phyloP scores from a whole-genome alignment of 2,797 vertebrate genomes.

The Poeciliopsis presidionis region DNA sequence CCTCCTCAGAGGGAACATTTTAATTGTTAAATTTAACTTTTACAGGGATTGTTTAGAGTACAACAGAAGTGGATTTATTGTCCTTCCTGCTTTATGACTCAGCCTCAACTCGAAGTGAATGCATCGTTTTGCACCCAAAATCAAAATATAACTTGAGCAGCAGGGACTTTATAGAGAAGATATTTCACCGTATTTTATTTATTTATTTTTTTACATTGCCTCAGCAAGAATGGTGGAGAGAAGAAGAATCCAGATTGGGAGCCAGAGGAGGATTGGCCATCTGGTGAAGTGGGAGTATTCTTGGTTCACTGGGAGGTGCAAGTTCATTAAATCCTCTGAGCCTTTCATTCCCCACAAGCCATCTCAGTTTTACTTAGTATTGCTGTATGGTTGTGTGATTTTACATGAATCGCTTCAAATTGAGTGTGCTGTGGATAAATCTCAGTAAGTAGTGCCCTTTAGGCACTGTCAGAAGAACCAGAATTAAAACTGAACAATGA shows the following conservation, averaged over 20 bases:
- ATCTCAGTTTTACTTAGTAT: constrained; percentile 37
- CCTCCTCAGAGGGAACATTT: neutral
- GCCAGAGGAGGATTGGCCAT: constrained; percentile 51
- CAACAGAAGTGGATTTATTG: neutral
- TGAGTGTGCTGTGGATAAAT: constrained; percentile 43
- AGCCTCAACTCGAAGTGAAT: neutral
- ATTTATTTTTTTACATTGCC: constrained; percentile 37
- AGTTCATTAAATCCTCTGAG: constrained; percentile 41
- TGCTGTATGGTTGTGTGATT: constrained; percentile 19
- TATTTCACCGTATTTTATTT: constrained; percentile 34
- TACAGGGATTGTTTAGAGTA: neutral
- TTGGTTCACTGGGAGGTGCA: constrained; percentile 43
- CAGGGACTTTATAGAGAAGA: constrained; percentile 46
- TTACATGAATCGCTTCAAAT: constrained; percentile 32
- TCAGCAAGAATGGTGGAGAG: constrained; percentile 38
- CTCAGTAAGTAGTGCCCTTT: constrained; percentile 51
- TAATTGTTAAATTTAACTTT: neutral
- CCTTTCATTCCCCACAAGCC: constrained; percentile 32
- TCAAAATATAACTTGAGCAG: constrained; percentile 31
- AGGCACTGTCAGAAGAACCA: constrained; percentile 41
- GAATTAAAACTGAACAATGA: constrained; percentile 39
- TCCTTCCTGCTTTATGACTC: neutral
- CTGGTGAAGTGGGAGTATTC: constrained; percentile 53
- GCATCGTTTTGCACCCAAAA: constrained; percentile 20
- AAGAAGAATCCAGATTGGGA: constrained; percentile 38